Base-by-base conservation (phyloP, 2,888 invertebrate genomes). In the Helleia helle region DNA sequence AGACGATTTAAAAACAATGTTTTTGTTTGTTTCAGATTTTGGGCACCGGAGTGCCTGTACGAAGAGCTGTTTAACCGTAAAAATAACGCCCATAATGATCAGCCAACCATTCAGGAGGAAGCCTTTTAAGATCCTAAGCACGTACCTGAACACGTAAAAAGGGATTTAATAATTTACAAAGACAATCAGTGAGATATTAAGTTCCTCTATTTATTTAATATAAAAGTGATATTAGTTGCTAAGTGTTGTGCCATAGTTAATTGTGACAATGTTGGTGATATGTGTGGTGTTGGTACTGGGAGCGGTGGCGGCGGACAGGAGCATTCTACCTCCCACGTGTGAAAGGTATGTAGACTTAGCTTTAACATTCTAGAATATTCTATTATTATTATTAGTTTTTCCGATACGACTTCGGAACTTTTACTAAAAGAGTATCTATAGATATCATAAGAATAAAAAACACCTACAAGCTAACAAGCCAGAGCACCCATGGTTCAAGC, bases 271-370 rank as follows among this genome's bases (percentile, higher is more conserved):
- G 59, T 59, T 61, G 43, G 64, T 72, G 66, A 40, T 52, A 45
- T 43, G 73, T 67, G 58, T 69, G 40, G 47, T 72, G 46, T 41
- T 75, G 47, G 55, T 62, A 48, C 39, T 52, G 42, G 67, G 59
- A 38, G 63, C 58, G 38, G 73, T 65, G 41, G 65, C 56, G 2
- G 69, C 74, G 5, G 83, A 86, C 51, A 62, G 83, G 56, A 76
- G 65, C 45, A 62, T 62, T 17, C 59, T 85, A 47, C 86, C 87
- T 38, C 87, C 87, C 11, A 80, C 87, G 36, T 88, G 87, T 67
- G 71, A 70, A 62, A 87, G 87, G 87, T 65, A n/a, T n/a, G n/a
- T n/a, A n/a, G n/a, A n/a, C n/a, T n/a, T n/a, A n/a, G n/a, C n/a
- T n/a, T n/a, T n/a, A n/a, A n/a, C n/a, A n/a, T n/a, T n/a, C n/a